phyloP scores from a whole-genome alignment of 1,140 invertebrate species.

The Dendroctonus ponderosae region DNA sequence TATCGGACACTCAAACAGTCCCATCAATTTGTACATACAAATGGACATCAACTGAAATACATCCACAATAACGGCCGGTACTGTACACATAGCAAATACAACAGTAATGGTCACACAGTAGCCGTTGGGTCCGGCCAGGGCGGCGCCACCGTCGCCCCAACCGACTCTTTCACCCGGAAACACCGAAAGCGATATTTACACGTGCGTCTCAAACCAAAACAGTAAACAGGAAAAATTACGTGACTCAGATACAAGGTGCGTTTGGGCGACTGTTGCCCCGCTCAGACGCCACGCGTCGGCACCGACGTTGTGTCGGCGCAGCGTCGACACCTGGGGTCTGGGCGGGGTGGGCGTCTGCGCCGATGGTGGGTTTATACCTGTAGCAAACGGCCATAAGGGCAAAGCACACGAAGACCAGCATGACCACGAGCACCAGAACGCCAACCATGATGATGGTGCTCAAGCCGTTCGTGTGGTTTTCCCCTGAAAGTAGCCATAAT shows the following conservation, averaged over 20 bases:
- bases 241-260: constrained; percentile 19
- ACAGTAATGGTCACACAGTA: constrained; percentile 9
- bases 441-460: constrained; percentile 87
- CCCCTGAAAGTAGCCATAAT: constrained; percentile 55
- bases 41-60: too few species aligned
- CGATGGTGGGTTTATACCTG: constrained; percentile 67
- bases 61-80: neutral
- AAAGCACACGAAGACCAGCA: constrained; percentile 91
- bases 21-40: too few species aligned
- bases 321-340: neutral
- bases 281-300: constrained; percentile 4
- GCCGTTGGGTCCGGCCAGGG: too few species aligned
- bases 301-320: neutral
- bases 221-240: constrained; percentile 7
- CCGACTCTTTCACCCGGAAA: neutral
- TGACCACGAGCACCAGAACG: constrained; percentile 88
- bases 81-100: constrained; percentile 31
- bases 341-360: neutral
- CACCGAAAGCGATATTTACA: constrained; percentile 32
- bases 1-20: too few species aligned
- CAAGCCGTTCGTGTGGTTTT: constrained; percentile 71
- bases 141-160: neutral
- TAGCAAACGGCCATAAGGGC: constrained; percentile 92
- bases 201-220: constrained; percentile 16
- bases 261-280: constrained; percentile 1